A percentile compares a stretch with the other conserved stretches of the same genome.
Conservation (phyloP, 2,888 invertebrate species). For the Gymnosoma rotundatum region DNA sequence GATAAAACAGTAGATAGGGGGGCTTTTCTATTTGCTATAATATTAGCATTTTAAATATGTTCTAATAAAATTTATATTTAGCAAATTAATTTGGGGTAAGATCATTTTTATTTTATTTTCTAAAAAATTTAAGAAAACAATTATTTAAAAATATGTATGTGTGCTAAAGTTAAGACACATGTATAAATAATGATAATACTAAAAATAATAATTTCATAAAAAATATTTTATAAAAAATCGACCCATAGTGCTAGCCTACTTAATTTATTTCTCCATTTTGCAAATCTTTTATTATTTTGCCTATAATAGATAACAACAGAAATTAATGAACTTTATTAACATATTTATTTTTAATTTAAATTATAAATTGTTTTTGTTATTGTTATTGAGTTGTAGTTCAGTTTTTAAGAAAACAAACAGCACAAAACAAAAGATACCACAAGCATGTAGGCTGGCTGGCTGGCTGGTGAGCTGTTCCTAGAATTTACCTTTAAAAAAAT, state of each 20-base stretch:
- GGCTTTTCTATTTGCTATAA: no score
- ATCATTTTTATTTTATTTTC: no score
- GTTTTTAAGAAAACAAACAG: slow-evolving; percentile 16
- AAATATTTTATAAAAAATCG: not conserved
- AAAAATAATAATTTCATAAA: no score
- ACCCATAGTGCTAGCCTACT: not conserved
- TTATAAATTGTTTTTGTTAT: slow-evolving; percentile 25
- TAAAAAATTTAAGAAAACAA: no score
- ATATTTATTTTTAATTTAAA: slow-evolving; percentile 11
- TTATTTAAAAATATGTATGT: no score
- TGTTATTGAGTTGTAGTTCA: slow-evolving; percentile 12
- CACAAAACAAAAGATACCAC: not conserved
- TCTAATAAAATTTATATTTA: no score
- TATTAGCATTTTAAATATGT: no score
- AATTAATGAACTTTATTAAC: slow-evolving; percentile 21
- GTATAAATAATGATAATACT: no score
- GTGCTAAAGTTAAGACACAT: no score
- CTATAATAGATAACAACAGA: not conserved
- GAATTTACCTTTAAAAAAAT: slow-evolving; percentile 34
- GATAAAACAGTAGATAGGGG: no score
- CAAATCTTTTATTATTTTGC: slow-evolving; percentile 16
- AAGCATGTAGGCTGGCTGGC: slow-evolving; percentile 52
- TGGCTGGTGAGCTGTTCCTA: slow-evolving; percentile 40
- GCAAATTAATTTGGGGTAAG: no score
- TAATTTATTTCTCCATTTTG: not conserved